A percentile compares a stretch with the other conserved stretches of the same genome.
Evolutionary conservation across 2,797 vertebrate genomes (phyloP).

Genomic region (Protonibea diacanthus): DNA sequence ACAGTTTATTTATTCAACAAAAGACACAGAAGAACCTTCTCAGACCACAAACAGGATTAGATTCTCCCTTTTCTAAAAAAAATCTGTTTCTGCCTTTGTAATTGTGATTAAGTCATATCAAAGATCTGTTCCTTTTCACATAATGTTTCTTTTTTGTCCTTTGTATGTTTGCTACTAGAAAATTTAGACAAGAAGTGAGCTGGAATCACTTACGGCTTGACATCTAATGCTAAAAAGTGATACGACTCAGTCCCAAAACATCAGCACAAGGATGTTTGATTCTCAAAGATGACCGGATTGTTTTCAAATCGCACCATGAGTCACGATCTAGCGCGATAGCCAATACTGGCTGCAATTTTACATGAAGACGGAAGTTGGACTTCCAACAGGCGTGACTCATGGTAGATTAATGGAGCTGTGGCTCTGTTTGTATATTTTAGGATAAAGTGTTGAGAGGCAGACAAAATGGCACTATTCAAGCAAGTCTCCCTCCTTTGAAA

Average conservation of each 20-base stretch:
- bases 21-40: background rate
- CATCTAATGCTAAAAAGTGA: conserved; percentile 8
- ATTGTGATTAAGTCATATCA: background rate
- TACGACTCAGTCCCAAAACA: background rate
- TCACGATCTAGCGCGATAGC: background rate
- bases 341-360: conserved; percentile 34
- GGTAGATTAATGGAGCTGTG: conserved; percentile 26
- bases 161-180: background rate
- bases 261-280: background rate
- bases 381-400: conserved; percentile 49
- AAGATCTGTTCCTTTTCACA: background rate
- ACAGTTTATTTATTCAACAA: background rate
- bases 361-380: conserved; percentile 34
- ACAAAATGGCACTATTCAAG: conserved; percentile 18
- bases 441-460: conserved; percentile 27
- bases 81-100: background rate
- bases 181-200: background rate
- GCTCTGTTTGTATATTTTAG: conserved; percentile 53
- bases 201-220: conserved; percentile 5
- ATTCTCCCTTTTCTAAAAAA: background rate
- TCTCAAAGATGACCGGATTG: conserved; percentile 23
- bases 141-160: background rate
- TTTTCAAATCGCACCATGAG: conserved; percentile 21
- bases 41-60: background rate
- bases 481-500: background rate